Percentiles rank a stretch among this genome's conserved stretches.
These are phyloP conservation scores for Leptopilina myrica DNA, from an alignment of 2,888 invertebrate genomes.

Conservation along the genomic window DNA sequence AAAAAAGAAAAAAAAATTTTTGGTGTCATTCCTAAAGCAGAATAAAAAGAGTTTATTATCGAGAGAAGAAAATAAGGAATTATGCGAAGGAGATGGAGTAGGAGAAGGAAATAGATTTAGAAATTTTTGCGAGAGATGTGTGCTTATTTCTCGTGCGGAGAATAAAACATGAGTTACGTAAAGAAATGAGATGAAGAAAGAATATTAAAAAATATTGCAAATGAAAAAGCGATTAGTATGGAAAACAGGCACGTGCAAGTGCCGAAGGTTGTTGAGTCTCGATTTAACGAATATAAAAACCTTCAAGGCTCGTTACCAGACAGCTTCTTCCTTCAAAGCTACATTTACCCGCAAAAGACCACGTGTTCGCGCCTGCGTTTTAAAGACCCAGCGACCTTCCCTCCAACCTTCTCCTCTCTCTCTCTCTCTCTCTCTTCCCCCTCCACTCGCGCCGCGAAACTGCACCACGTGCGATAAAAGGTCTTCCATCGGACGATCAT, in stretches of 20 bases:
- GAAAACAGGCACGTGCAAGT: constrained; percentile 2
- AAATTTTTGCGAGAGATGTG: background rate
- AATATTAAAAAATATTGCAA: constrained; percentile 44
- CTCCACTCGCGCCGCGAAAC: constrained; percentile 21
- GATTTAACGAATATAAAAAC: constrained; percentile 16
- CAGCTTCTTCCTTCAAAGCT: constrained; percentile 27
- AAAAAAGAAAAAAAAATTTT: too few relatives aligned
- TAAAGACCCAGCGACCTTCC: constrained; percentile 37
- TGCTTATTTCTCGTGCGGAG: background rate
- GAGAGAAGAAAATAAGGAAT: too few relatives aligned
- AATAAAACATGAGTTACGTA: constrained; percentile 18
- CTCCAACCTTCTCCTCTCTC: background rate
- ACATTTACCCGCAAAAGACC: constrained; percentile 44
- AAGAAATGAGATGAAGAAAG: constrained; percentile 19
- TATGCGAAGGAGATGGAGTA: background rate
- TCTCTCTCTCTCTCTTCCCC: constrained; percentile 38
- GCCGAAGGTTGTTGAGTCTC: constrained; percentile 24
- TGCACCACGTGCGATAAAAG: too few relatives aligned
- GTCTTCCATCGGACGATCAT: too few relatives aligned
- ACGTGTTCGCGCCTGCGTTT: constrained; percentile 56
- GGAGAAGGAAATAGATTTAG: background rate
- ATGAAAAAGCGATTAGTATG: constrained; percentile 6
- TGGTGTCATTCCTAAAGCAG: too few relatives aligned
- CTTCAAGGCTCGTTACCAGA: constrained; percentile 46
- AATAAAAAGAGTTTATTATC: too few relatives aligned